Base-by-base conservation (phyloP, 1,140 invertebrate genomes). In the Polypedilum vanderplanki region DNA sequence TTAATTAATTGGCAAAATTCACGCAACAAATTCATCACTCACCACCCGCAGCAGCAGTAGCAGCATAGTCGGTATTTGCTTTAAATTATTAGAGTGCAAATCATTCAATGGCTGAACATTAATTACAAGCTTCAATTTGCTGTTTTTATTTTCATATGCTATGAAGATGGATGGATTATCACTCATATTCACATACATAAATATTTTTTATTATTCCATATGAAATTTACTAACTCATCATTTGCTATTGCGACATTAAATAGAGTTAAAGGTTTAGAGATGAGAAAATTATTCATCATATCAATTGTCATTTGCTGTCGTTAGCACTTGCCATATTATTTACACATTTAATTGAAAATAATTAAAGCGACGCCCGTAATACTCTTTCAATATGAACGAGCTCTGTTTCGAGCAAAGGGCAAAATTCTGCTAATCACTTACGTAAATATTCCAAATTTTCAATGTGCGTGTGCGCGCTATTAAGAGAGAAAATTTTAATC, bases 71-170 rank as follows among this genome's bases (percentile, higher is more conserved):
- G 46, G 46, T 12, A n/a, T 12, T n/a, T 15, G 8, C n/a, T 57
- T 57, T 57, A 57, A 57, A 57, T 57, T 57, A 57, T n/a, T 57
- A 57, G 46, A 57, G 12, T 57, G 46, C 46, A 57, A 57, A 57
- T 57, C 46, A 57, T 57, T 57, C 46, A 57, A 57, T 57, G 46
- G 46, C 8, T 57, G 12, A 57, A n/a, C 46, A 57, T 57, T 57
- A 57, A 57, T 57, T 57, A 57, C 46, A 12, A 57, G 46, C 46
- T 57, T 57, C 15, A 10, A 46, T 46, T 46, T 46, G 9, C 9
- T n/a, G 10, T 57, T 46, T 46, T 57, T 57, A 57, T 57, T 8
- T 57, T 57, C 46, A n/a, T n/a, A 12, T 57, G 46, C 46, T 12
- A 57, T 57, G 46, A 15, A 57, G 8, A 8, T 46, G 15, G 41